phyloP scores from a whole-genome alignment of 2,797 vertebrate genomes.

The Mormyrops attenuatus region DNA sequence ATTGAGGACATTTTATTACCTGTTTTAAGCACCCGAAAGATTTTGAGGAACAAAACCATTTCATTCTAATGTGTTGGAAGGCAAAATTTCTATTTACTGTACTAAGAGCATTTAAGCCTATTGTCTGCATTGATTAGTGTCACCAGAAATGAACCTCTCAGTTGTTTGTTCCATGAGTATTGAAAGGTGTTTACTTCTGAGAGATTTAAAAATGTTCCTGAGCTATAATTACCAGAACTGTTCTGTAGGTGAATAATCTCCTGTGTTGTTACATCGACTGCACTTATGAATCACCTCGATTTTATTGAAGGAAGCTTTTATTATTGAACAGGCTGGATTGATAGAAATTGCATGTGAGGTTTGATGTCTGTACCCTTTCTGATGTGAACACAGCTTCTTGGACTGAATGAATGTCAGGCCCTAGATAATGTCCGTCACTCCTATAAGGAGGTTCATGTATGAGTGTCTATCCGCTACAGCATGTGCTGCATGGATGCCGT shows the following conservation, averaged over 20 bases:
- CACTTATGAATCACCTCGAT: not conserved
- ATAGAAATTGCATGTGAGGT: not conserved
- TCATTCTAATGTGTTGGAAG: not conserved
- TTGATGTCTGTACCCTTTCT: not conserved
- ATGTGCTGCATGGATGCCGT: not conserved
- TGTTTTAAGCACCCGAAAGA: not conserved
- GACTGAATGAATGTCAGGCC: not conserved
- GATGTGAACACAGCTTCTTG: not conserved
- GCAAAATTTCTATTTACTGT: not conserved
- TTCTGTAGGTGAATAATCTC: not conserved
- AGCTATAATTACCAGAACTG: not conserved
- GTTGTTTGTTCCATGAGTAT: not conserved
- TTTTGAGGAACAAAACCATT: not conserved
- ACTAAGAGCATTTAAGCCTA: not conserved
- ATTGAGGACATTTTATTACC: not conserved
- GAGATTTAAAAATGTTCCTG: not conserved
- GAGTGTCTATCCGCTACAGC: not conserved
- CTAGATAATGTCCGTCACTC: not conserved
- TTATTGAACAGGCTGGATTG: not conserved
- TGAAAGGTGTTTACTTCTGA: not conserved
- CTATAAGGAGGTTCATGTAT: not conserved
- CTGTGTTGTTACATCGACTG: not conserved
- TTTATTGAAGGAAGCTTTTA: not conserved
- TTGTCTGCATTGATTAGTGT: not conserved
- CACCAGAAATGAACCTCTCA: not conserved